Conservation (phyloP, 35 echinoderm and acorn worm genomes). For the Eucidaris tribuloides region DNA sequence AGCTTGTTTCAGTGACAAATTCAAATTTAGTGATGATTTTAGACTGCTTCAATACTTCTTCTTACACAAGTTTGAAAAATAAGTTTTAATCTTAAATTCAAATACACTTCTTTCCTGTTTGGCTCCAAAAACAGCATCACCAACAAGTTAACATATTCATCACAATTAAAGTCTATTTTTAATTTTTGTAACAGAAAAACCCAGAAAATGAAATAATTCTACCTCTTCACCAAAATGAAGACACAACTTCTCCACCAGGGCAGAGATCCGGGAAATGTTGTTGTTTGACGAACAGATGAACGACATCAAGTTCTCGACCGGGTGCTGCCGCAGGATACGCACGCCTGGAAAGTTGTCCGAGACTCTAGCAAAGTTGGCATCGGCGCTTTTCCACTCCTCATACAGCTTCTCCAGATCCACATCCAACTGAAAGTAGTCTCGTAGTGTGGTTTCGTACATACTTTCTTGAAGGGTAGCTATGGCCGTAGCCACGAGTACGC, state of each 20-base stretch:
- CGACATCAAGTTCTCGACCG: constrained; percentile 86
- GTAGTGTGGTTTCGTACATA: constrained; percentile 17
- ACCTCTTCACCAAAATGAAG: constrained; percentile 49
- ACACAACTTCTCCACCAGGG: constrained; percentile 87
- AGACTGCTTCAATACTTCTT: no score
- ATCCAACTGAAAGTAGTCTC: constrained; percentile 85
- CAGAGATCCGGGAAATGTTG: constrained; percentile 83
- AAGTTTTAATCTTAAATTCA: no score
- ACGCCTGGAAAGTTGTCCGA: constrained; percentile 67
- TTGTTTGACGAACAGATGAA: constrained; percentile 99
- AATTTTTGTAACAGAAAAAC: no score
- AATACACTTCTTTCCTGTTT: no score
- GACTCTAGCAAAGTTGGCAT: constrained; percentile 72
- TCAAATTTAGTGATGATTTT: no score
- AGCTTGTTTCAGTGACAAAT: no score
- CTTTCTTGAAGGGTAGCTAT: not conserved
- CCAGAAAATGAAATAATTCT: not conserved
- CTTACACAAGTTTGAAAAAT: no score
- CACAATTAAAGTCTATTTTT: no score
- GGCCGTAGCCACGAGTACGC: not conserved
- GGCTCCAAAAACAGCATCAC: no score
- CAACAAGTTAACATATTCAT: no score
- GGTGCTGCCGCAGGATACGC: constrained; percentile 73
- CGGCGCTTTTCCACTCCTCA: constrained; percentile 55
- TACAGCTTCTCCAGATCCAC: constrained; percentile 58